A percentile compares a stretch with the other conserved stretches of the same genome.
phyloP scores from a whole-genome alignment of 2,113 vertebrate species.

The Poeciliopsis turrubarensis region DNA sequence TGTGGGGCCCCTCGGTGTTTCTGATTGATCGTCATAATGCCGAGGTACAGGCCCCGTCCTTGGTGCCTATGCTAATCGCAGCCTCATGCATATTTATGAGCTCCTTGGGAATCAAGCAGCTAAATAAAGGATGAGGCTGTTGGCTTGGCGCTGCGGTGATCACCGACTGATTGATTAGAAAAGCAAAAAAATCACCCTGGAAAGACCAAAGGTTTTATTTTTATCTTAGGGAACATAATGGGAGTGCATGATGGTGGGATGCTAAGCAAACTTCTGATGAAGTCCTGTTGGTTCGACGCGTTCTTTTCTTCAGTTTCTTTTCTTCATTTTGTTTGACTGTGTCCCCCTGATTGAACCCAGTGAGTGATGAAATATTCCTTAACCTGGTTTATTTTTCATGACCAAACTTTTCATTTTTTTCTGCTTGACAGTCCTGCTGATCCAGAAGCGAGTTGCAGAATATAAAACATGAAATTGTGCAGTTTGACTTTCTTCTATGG shows the following conservation, averaged over 20 bases:
- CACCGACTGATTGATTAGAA: slow-evolving; percentile 65
- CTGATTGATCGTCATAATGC: slow-evolving; percentile 76
- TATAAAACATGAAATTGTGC: too few species aligned
- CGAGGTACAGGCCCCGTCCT: slow-evolving; percentile 71
- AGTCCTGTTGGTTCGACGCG: not conserved
- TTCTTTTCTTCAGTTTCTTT: not conserved
- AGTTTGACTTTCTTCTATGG: too few species aligned
- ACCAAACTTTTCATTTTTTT: too few species aligned
- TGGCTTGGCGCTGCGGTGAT: slow-evolving; percentile 59
- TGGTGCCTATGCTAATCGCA: slow-evolving; percentile 70
- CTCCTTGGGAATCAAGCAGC: slow-evolving; percentile 63
- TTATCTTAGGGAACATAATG: not conserved
- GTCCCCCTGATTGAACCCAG: not conserved
- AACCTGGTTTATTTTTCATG: not conserved
- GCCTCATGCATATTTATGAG: slow-evolving; percentile 71
- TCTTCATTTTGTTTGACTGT: too few species aligned
- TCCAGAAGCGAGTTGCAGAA: too few species aligned
- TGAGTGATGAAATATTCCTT: not conserved
- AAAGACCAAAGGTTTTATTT: slow-evolving; percentile 25
- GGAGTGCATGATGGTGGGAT: not conserved
- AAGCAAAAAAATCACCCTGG: slow-evolving; percentile 22
- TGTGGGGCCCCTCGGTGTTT: slow-evolving; percentile 62
- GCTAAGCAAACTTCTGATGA: not conserved
- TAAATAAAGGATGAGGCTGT: slow-evolving; percentile 74
- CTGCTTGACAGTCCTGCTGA: too few species aligned